Percentiles rank a stretch among this genome's conserved stretches.
These are phyloP conservation scores for Eugnorisma glareosa DNA, from an alignment of 2,888 invertebrate genomes.

Conservation along the genomic window DNA sequence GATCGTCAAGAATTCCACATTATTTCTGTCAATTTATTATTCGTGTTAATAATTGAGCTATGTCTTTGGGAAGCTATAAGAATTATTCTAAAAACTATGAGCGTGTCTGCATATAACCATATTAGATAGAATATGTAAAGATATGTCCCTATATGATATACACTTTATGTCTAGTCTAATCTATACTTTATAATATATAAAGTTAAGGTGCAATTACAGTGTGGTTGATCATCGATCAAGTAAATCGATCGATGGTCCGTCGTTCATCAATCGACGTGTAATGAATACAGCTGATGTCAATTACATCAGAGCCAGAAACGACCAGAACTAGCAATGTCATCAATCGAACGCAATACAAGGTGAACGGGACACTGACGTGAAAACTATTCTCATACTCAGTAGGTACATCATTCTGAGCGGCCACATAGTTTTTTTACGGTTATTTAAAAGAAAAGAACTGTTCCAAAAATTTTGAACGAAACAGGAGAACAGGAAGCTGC, in stretches of 20 bases:
- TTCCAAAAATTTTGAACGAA: too few species aligned
- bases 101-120: neutral
- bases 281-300: too few species aligned
- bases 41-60: neutral
- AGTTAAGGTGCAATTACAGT: neutral
- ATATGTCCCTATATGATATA: constrained; percentile 32
- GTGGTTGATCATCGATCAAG: neutral
- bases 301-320: neutral
- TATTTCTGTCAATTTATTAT: neutral
- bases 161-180: constrained; percentile 60
- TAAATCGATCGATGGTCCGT: neutral
- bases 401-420: too few species aligned
- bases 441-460: too few species aligned
- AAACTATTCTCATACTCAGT: too few species aligned
- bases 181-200: constrained; percentile 8
- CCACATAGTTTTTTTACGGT: too few species aligned
- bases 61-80: constrained; percentile 45
- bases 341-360: neutral
- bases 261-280: neutral
- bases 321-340: neutral
- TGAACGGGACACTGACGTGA: too few species aligned
- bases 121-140: constrained; percentile 29
- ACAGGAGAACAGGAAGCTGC: too few species aligned
- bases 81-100: neutral
- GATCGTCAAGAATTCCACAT: neutral